phyloP scores from a whole-genome alignment of 2,888 invertebrate genomes.

The Catocala sponsa region DNA sequence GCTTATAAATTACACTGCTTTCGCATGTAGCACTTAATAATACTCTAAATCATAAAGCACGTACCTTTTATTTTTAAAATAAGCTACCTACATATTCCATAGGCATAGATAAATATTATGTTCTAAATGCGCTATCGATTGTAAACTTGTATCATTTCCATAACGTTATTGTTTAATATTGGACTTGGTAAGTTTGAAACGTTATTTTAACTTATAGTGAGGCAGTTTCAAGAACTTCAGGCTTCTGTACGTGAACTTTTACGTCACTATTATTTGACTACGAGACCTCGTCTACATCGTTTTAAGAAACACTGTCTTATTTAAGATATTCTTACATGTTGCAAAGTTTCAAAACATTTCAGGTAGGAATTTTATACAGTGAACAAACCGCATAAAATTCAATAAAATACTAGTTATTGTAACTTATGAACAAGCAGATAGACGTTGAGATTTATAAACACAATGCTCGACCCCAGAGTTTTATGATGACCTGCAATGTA shows the following conservation, averaged over 20 bases:
- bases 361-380: too few species aligned
- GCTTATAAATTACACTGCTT: neutral
- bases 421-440: neutral
- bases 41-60: neutral
- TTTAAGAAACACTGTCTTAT: neutral
- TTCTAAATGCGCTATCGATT: too few species aligned
- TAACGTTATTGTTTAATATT: neutral
- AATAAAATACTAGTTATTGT: too few species aligned
- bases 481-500: too few species aligned
- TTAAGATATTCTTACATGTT: neutral
- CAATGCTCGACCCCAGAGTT: slow-evolving; percentile 3
- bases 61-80: neutral
- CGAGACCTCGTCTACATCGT: neutral
- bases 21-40: too few species aligned
- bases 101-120: too few species aligned
- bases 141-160: neutral
- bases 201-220: neutral
- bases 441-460: neutral
- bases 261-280: neutral
- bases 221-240: neutral
- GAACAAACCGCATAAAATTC: too few species aligned
- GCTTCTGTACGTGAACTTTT: neutral
- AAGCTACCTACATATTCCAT: too few species aligned
- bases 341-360: too few species aligned
- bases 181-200: neutral